These are phyloP conservation scores for Coenobita brevimanus DNA, from an alignment of 1,140 invertebrate genomes.

Conservation along the genomic window DNA sequence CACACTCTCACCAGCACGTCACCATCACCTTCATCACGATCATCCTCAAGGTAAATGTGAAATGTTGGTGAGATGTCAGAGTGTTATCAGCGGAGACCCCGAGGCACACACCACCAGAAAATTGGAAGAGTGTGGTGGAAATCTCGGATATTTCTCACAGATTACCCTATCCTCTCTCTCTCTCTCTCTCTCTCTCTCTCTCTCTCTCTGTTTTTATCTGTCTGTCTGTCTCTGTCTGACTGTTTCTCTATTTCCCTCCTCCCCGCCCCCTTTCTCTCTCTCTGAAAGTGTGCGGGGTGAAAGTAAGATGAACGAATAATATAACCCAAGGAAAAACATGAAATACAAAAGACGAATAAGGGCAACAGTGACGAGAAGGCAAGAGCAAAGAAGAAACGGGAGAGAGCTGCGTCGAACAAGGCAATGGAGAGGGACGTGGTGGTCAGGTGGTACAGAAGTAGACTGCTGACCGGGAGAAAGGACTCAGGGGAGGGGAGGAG, in stretches of 20 bases:
- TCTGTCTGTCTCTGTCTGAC: too few relatives aligned
- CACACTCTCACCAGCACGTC: too few relatives aligned
- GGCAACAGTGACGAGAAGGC: neutral
- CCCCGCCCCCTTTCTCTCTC: neutral
- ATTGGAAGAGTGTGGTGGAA: conserved; percentile 15
- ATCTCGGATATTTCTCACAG: conserved; percentile 19
- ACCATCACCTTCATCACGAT: conserved; percentile 19
- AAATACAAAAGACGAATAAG: neutral
- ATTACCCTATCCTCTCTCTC: neutral
- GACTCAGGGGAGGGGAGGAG: too few relatives aligned
- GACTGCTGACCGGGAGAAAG: too few relatives aligned
- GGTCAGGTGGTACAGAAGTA: too few relatives aligned
- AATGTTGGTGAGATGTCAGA: conserved; percentile 5
- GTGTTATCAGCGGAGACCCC: neutral
- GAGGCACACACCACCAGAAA: neutral
- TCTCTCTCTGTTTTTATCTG: neutral
- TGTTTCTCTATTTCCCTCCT: too few relatives aligned
- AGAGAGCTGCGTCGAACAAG: neutral
- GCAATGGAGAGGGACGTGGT: neutral
- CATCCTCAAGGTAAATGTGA: neutral
- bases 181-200: too few relatives aligned
- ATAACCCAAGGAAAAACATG: neutral
- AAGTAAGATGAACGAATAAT: neutral
- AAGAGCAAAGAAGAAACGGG: neutral
- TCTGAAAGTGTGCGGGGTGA: neutral